These are phyloP conservation scores for Fabriciana adippe DNA, from an alignment of 2,888 invertebrate genomes.

Conservation along the genomic window DNA sequence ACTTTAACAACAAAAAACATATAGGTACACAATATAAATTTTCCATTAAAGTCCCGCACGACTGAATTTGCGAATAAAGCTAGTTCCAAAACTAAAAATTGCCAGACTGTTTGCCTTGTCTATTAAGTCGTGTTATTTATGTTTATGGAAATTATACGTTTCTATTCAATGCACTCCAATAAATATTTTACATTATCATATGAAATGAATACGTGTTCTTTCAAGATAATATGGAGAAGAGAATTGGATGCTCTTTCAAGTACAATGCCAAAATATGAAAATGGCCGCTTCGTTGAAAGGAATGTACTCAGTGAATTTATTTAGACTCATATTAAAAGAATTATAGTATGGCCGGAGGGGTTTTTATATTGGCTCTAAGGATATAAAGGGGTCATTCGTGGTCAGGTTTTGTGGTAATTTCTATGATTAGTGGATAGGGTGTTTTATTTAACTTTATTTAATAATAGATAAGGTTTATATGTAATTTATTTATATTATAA, in stretches of 20 bases:
- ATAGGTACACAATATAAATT: too few relatives aligned
- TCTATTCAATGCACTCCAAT: not conserved
- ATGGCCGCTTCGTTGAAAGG: constrained; percentile 20
- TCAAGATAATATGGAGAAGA: constrained; percentile 13
- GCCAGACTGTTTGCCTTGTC: too few relatives aligned
- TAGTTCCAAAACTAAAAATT: too few relatives aligned
- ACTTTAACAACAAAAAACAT: too few relatives aligned
- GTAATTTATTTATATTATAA: too few relatives aligned
- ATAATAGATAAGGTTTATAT: too few relatives aligned
- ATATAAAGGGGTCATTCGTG: constrained; percentile 10
- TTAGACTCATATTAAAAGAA: constrained; percentile 35
- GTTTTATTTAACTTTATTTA: not conserved
- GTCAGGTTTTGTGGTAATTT: constrained; percentile 11
- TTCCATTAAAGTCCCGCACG: too few relatives aligned
- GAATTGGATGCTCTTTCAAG: constrained; percentile 13
- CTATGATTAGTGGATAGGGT: constrained; percentile 8
- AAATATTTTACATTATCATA: constrained; percentile 10
- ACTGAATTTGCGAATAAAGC: too few relatives aligned
- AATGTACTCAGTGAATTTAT: constrained; percentile 26
- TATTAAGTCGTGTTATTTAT: not conserved
- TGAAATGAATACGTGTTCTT: constrained; percentile 8
- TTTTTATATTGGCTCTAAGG: constrained; percentile 27
- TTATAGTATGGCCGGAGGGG: constrained; percentile 30
- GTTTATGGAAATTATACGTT: constrained; percentile 1
- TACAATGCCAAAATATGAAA: constrained; percentile 17